These are phyloP conservation scores for Cottoperca gobio DNA, from an alignment of 2,797 vertebrate genomes.

Conservation along the genomic window DNA sequence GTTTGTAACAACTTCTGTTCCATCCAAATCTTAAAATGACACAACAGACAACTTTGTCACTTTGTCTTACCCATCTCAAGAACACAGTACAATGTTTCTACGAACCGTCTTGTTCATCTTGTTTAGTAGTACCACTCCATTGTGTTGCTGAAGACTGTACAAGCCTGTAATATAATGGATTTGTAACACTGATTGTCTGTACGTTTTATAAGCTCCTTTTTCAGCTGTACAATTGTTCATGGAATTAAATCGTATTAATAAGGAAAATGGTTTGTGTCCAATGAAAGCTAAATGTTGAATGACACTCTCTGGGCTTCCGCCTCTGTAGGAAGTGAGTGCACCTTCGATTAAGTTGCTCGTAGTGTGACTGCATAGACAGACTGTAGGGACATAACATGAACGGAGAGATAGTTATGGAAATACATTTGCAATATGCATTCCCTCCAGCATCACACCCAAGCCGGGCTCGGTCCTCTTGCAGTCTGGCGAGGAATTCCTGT, in stretches of 20 bases:
- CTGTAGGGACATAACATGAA: background rate
- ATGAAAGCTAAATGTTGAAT: background rate
- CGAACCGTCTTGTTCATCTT: no score
- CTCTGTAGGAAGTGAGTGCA: background rate
- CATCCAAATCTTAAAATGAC: no score
- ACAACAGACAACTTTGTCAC: no score
- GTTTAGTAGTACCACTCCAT: no score
- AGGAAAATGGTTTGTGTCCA: background rate
- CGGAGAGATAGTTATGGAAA: background rate
- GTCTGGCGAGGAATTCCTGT: slow-evolving; percentile 67
- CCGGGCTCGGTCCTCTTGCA: slow-evolving; percentile 26
- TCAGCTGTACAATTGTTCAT: background rate
- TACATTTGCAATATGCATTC: slow-evolving; percentile 31
- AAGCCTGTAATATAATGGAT: no score
- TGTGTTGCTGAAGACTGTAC: no score
- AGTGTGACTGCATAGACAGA: background rate
- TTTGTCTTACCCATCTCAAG: no score
- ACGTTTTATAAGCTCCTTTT: no score
- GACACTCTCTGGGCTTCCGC: background rate
- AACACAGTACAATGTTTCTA: no score
- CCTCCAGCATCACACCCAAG: slow-evolving; percentile 47
- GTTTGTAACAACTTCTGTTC: no score
- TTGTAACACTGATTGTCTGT: background rate
- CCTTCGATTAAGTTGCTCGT: background rate
- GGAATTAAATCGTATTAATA: background rate